Conservation (phyloP, 2,797 vertebrate genomes). For the Florisuga fusca region DNA sequence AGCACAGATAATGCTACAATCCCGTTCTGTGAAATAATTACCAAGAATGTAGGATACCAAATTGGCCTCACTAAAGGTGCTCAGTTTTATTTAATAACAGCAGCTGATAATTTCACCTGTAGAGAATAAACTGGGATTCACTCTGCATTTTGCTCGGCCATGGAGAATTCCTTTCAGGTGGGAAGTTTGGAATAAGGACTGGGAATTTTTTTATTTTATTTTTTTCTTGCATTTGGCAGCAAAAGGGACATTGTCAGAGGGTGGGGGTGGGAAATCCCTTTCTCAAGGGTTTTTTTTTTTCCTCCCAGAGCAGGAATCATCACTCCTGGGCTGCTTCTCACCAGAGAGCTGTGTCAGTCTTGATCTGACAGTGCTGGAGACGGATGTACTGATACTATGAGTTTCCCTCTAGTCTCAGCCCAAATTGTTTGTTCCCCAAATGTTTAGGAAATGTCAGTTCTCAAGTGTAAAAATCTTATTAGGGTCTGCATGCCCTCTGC, state of each 20-base stretch:
- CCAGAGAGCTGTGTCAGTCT: not conserved
- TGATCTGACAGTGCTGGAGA: not conserved
- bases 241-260: not conserved
- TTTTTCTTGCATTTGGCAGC: not conserved
- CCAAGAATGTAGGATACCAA: not conserved
- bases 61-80: not conserved
- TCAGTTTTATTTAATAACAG: not conserved
- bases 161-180: not conserved
- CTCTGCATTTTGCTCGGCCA: not conserved
- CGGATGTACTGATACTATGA: not conserved
- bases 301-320: not conserved
- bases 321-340: not conserved
- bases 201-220: too few relatives aligned
- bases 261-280: not conserved
- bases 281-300: not conserved
- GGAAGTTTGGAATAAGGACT: not conserved
- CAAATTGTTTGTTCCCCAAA: not conserved
- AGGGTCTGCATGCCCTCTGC: slow-evolving; percentile 75
- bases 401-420: not conserved
- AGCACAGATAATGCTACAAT: fast-evolving
- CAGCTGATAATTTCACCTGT: not conserved
- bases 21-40: not conserved
- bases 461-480: not conserved
- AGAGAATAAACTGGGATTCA: not conserved
- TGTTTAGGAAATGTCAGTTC: not conserved